These are phyloP conservation scores for Caenorhabditis auriculariae DNA, from an alignment of 2,888 invertebrate genomes.

Conservation along the genomic window DNA sequence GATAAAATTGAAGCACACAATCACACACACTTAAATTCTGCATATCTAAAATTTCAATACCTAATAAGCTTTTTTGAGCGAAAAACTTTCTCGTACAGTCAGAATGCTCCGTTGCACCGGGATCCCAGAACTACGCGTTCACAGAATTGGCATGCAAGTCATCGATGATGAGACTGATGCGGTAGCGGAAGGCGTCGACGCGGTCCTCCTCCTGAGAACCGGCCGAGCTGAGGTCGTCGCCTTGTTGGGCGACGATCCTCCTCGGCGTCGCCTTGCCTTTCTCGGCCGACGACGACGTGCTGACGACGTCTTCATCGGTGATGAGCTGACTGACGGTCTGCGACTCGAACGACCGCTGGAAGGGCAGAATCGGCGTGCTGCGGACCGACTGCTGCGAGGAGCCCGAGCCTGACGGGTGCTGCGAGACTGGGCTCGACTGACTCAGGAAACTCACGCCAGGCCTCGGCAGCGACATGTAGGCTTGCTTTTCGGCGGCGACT, in stretches of 20 bases:
- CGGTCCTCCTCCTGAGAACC: conserved; percentile 25
- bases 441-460: conserved; percentile 76
- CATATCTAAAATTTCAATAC: too few relatives aligned
- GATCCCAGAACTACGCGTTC: too few relatives aligned
- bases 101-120: too few relatives aligned
- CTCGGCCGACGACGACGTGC: conserved; percentile 9
- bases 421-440: background rate
- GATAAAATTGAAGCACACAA: conserved; percentile 8
- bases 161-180: conserved; percentile 58
- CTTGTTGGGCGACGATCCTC: conserved; percentile 10
- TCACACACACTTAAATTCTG: too few relatives aligned
- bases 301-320: conserved; percentile 18
- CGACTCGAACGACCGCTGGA: conserved; percentile 14
- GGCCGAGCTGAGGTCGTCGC: conserved; percentile 12
- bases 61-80: conserved; percentile 9
- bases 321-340: conserved; percentile 12
- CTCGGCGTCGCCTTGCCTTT: background rate
- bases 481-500: conserved; percentile 72
- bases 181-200: conserved; percentile 50
- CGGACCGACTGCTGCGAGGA: background rate
- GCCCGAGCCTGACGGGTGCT: background rate
- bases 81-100: background rate
- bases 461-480: conserved; percentile 89
- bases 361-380: conserved; percentile 2
- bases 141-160: conserved; percentile 44